Evolutionary conservation across 2,888 invertebrate species (phyloP), one percentile per base, ranked within the genome.

Genomic region (Sesia bembeciformis): DNA sequence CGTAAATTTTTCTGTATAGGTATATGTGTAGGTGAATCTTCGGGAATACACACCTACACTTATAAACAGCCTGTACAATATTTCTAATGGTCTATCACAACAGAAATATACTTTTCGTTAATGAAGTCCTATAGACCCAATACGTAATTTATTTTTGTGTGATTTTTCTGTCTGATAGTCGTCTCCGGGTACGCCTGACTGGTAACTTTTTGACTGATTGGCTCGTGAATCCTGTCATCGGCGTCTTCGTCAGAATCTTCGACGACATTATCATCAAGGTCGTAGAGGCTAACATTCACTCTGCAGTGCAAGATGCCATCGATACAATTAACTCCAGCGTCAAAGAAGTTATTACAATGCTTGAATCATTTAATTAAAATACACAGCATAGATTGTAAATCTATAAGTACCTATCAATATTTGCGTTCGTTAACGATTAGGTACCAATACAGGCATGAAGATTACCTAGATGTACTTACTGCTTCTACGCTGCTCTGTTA

Each of bases 131-230:
- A 7, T 41, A 6, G 7, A 41, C 7, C 41, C 7, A 41, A 41
- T 23, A 54, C 39, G 42, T 39, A 52, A 39, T 4, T 23, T 23
- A 5, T 23, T 40, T 40, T 42, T 52, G 49, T 7, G 3, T 39
- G 51, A 38, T 54, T 7, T 52, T 46, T 56, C 55, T 60, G 62
- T 56, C 55, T 78, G 72, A 4, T 75, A 91, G 91, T 4, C 81
- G 81, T 49, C 82, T 91, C 4, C 76, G 81, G 23, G 80, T 90
- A 5, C 81, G 85, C 40, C 71, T 91, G 39, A 84, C 81, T 40
- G 91, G 91, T 52, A 89, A 91, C 70, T 66, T 82, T 55, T 71
- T 91, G 49, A 62, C 62, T 39, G 91, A 91, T 66, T 91, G 90
- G 90, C 67, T 91, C 54, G 56, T 89, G 4, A 91, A 90, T 67